Evolutionary conservation across 53 echinoderm and acorn worm genomes (phyloP), one percentile per base, ranked within the genome.

Genomic region (Echinometra lucunter): DNA sequence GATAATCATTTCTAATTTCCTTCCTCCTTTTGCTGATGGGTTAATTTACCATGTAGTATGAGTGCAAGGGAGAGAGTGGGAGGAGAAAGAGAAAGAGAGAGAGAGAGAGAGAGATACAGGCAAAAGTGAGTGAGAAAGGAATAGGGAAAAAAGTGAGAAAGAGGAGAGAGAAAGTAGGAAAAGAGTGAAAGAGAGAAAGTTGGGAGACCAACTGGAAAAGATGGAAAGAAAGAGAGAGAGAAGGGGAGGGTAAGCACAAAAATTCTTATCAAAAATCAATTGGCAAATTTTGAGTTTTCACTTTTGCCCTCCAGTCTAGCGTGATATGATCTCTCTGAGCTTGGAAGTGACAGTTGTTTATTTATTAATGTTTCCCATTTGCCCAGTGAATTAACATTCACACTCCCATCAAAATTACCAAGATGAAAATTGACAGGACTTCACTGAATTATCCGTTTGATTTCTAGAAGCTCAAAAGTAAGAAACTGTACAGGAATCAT

Each of bases 1-100:
- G 94, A 83, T 82, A 83, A 94, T 94, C 94, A 94, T 83, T 83
- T 83, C 94, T 60, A 82, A 83, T 94, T 83, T 83, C 94, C 94
- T 94, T 66, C 94, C 85, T 83, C 66, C 38, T 83, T 60, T 38
- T 45, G 25, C 42, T 94, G 94, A 82, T 83, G 67, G 94, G 66
- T 83, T 66, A 94, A 94, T 94, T 94, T 92, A 56, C 92, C 47
- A 21, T 67, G 69, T 12, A 89, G 25, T 13, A 35, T 15, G 32
- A 12, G 60, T 23, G 40, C 37, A 40, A 12, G 40, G 38, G 58
- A 34, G 89, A 58, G 58, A 47, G 21, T 17, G 18, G 42, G 23
- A 44, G 25, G 44, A 37, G 12, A n/a, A 30, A 67, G 67, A 67
- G 9, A 67, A 30, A 67, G 9, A 67, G 11, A 67, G 32, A 12